Evolutionary conservation across 2,888 invertebrate genomes (phyloP), one percentile per base, ranked within the genome.

Genomic region (Clepsis dumicolana): DNA sequence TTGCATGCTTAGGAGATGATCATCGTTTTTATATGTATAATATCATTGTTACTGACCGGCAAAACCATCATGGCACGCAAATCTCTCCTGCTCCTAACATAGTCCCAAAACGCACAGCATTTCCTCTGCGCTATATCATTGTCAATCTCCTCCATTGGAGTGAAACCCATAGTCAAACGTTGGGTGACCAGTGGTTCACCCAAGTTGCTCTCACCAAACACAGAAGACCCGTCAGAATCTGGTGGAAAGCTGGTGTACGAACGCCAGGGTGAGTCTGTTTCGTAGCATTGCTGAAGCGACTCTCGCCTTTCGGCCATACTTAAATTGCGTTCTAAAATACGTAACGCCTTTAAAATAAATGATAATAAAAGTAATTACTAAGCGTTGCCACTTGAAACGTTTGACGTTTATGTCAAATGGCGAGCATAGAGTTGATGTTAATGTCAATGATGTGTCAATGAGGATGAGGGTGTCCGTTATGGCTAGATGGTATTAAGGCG

Each of bases 61-160:
- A 72, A 10, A 32, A 74, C 79, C 70, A 75, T 77, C n/a, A 83
- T 52, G 12, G 72, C 62, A 4, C 73, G 74, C 64, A 84, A 72
- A 12, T 78, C 77, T 0, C 77, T 77, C 10, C 66, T 71, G 16
- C 66, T 75, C 0, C 72, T 70, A 16, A 83, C 67, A 24, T 79
- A 80, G 1, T 79, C 67, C 84, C 85, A 85, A 70, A 85, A 84
- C 0, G 76, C 75, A 29, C 78, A 77, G 53, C 81, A 77, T 67
- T 84, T 85, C 63, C 66, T 74, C 56, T 83, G 79, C 0, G 77
- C 64, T 16, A 65, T 70, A 0, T 77, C 77, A 1, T 64, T 78
- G 18, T 84, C 85, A 0, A 71, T 4, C 0, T 74, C 71, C 0
- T 77, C 73, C 2, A 68, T 64, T 0, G 84, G 82, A 0, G 81